phyloP scores from a whole-genome alignment of 2,113 vertebrate species.

The Bostrychus sinensis region DNA sequence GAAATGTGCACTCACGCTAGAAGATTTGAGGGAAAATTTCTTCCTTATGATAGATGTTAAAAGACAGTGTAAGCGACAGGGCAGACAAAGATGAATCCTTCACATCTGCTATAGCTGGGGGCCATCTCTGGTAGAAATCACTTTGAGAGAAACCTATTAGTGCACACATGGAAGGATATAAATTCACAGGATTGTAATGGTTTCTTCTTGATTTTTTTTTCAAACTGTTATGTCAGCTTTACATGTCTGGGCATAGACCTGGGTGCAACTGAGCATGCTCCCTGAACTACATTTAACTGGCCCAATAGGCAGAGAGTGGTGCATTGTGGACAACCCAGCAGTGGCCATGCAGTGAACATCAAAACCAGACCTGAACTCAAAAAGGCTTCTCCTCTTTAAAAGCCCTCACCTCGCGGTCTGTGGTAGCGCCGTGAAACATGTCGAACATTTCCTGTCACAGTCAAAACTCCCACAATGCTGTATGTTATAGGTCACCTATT shows the following conservation, averaged over 20 bases:
- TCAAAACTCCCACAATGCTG: slow-evolving; percentile 49
- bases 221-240: slow-evolving; percentile 19
- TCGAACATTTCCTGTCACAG: slow-evolving; percentile 79
- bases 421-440: slow-evolving; percentile 69
- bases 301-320: slow-evolving; percentile 62
- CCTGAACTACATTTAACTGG: slow-evolving; percentile 39
- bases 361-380: slow-evolving; percentile 58
- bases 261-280: slow-evolving; percentile 52
- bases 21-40: slow-evolving; percentile 46
- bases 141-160: slow-evolving; percentile 44
- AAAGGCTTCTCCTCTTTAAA: slow-evolving; percentile 50
- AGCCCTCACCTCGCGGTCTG: slow-evolving; percentile 53
- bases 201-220: slow-evolving; percentile 41
- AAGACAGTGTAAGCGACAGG: slow-evolving; percentile 57
- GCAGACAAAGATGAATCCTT: slow-evolving; percentile 65
- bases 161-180: slow-evolving; percentile 36
- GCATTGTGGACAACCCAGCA: slow-evolving; percentile 53
- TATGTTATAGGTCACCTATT: slow-evolving; percentile 7
- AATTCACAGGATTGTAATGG: slow-evolving; percentile 38
- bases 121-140: slow-evolving; percentile 50
- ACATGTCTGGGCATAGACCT: slow-evolving; percentile 46
- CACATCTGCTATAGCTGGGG: slow-evolving; percentile 61
- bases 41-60: slow-evolving; percentile 55
- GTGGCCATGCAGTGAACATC: slow-evolving; percentile 64
- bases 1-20: slow-evolving; percentile 39